phyloP scores from a whole-genome alignment of 2,888 invertebrate genomes.

The Catonia carolina region DNA sequence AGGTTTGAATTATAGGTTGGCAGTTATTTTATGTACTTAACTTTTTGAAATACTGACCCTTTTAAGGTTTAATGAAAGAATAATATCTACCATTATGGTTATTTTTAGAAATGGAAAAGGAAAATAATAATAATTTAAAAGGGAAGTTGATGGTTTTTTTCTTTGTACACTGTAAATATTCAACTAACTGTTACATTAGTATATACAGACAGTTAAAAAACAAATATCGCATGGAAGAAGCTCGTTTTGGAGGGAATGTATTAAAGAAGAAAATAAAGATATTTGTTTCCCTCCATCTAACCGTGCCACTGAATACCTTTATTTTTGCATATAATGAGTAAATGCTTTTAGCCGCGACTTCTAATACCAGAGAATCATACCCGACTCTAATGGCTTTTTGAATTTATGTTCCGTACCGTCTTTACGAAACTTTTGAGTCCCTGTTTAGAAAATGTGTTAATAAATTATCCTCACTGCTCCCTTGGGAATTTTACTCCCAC shows the following conservation, averaged over 20 bases:
- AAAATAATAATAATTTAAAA: conserved; percentile 13
- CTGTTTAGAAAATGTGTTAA: conserved; percentile 10
- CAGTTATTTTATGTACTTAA: too few species aligned
- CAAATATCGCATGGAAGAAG: conserved; percentile 14
- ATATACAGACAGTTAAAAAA: conserved; percentile 8
- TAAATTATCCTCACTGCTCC: conserved; percentile 1
- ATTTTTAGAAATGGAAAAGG: conserved; percentile 3
- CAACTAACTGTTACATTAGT: neutral
- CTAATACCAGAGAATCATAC: conserved; percentile 11
- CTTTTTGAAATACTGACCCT: too few species aligned
- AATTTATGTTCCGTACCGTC: conserved; percentile 12
- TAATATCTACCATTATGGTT: too few species aligned
- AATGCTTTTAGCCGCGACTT: conserved; percentile 36
- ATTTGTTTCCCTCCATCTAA: conserved; percentile 1
- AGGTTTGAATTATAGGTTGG: too few species aligned
- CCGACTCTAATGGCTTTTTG: conserved; percentile 14
- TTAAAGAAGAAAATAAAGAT: conserved; percentile 23
- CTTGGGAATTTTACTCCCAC: too few species aligned
- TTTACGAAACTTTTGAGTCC: conserved; percentile 9
- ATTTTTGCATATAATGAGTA: conserved; percentile 34
- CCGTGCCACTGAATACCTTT: too few species aligned
- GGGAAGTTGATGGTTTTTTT: conserved; percentile 6
- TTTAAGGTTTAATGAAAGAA: too few species aligned
- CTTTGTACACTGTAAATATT: neutral
- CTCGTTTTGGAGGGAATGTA: conserved; percentile 19